Conservation (phyloP, 2,113 vertebrate species). For the Marmota monax region DNA sequence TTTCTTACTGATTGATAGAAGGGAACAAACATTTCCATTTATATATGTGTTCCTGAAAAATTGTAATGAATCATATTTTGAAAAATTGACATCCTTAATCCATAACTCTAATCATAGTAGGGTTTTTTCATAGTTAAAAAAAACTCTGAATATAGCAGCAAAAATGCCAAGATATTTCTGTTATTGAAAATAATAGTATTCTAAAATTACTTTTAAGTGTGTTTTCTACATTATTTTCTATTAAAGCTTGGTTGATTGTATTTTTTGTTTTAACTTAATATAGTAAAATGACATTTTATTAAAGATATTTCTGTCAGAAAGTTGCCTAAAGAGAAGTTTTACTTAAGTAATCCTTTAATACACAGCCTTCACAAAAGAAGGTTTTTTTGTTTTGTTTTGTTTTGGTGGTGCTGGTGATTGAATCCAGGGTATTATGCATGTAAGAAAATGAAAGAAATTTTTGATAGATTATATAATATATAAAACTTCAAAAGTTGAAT, state of each 20-base stretch:
- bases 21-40: neutral
- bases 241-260: slow-evolving; percentile 2
- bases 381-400: no score
- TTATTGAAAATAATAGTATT: neutral
- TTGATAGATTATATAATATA: neutral
- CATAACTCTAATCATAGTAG: slow-evolving; percentile 18
- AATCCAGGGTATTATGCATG: no score
- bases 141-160: neutral
- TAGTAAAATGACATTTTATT: neutral
- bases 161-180: slow-evolving; percentile 30
- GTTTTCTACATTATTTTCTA: slow-evolving; percentile 18
- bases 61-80: slow-evolving; percentile 23
- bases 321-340: neutral
- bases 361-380: slow-evolving; percentile 11
- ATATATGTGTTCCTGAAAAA: slow-evolving; percentile 18
- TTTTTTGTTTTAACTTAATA: slow-evolving; percentile 50
- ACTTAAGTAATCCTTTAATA: neutral
- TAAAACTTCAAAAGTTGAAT: slow-evolving; percentile 12
- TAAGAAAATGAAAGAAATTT: slow-evolving; percentile 7
- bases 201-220: slow-evolving; percentile 33
- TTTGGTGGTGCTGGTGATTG: no score
- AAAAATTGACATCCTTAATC: slow-evolving; percentile 39
- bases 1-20: slow-evolving; percentile 49
- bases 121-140: neutral
- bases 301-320: slow-evolving; percentile 9